Percentiles rank a stretch among this genome's conserved stretches.
Evolutionary conservation across 2,113 vertebrate species (phyloP).

Genomic region (Aegypius monachus): DNA sequence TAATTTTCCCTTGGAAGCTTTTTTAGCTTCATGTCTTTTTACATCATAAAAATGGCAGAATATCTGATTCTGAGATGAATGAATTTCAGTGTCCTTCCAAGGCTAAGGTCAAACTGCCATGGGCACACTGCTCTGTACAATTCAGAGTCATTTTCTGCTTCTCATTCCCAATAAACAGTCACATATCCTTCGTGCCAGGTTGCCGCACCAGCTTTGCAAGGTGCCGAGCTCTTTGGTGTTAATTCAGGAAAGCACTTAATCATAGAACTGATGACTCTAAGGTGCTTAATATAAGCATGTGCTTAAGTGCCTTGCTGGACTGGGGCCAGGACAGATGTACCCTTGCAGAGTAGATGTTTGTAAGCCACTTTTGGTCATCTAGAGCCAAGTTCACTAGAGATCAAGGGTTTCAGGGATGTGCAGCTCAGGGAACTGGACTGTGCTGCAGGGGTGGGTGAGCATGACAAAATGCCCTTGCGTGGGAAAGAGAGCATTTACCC

Average conservation of each 20-base stretch:
- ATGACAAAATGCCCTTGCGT: background rate
- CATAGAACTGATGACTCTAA: background rate
- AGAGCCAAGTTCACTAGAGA: background rate
- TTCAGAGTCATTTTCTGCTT: background rate
- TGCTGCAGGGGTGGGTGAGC: background rate
- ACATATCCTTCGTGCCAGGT: background rate
- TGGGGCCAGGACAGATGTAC: background rate
- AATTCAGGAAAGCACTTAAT: conserved; percentile 41
- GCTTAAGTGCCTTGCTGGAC: conserved; percentile 36
- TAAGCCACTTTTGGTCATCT: background rate
- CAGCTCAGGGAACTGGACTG: background rate
- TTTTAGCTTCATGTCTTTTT: background rate
- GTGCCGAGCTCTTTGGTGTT: background rate
- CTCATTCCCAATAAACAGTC: background rate
- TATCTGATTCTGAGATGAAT: background rate
- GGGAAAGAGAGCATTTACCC: no score
- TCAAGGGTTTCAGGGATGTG: background rate
- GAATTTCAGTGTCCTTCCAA: background rate
- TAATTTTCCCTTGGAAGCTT: background rate
- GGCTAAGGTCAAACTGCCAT: background rate
- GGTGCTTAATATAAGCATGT: background rate
- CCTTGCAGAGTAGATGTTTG: background rate
- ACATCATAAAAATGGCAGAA: background rate
- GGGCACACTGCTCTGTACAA: background rate
- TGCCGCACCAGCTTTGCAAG: background rate